Percentiles rank a stretch among this genome's conserved stretches.
These are phyloP conservation scores for Drosophila erecta DNA, from an alignment of 1,140 invertebrate genomes.

Conservation along the genomic window DNA sequence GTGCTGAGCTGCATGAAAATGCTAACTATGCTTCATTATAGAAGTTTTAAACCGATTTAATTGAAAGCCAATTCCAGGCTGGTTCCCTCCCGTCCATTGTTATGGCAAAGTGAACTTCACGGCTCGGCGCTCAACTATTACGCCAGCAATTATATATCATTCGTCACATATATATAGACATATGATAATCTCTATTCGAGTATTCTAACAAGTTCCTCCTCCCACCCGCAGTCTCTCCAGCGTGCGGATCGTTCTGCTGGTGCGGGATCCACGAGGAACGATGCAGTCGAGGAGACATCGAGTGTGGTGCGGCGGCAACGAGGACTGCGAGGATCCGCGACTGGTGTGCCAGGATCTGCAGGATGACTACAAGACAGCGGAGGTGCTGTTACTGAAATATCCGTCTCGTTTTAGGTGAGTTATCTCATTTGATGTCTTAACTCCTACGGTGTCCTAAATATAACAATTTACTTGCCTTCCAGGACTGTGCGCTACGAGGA, in stretches of 20 bases:
- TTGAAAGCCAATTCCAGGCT: slow-evolving; percentile 63
- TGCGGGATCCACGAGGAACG: slow-evolving; percentile 94
- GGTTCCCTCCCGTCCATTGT: slow-evolving; percentile 39
- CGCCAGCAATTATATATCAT: slow-evolving; percentile 51
- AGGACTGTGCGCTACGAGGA: slow-evolving; percentile 94
- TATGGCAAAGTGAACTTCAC: slow-evolving; percentile 70
- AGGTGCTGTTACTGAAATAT: slow-evolving; percentile 88
- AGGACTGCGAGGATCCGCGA: slow-evolving; percentile 92
- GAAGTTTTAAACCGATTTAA: slow-evolving; percentile 65
- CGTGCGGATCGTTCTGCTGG: slow-evolving; percentile 90
- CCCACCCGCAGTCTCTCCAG: slow-evolving; percentile 87
- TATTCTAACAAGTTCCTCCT: slow-evolving; percentile 24
- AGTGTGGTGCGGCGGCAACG: slow-evolving; percentile 92
- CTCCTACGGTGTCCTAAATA: neutral
- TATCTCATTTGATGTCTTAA: neutral
- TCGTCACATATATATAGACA: slow-evolving; percentile 12
- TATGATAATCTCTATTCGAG: slow-evolving; percentile 26
- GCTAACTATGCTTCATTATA: slow-evolving; percentile 57
- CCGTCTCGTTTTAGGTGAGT: slow-evolving; percentile 90
- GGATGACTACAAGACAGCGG: slow-evolving; percentile 91
- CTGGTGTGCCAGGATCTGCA: slow-evolving; percentile 93
- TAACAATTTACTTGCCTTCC: slow-evolving; percentile 53
- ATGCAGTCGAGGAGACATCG: slow-evolving; percentile 93
- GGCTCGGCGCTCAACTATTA: slow-evolving; percentile 71
- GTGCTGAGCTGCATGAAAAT: slow-evolving; percentile 40